Evolutionary conservation across 2,797 vertebrate species (phyloP), one percentile per base, ranked within the genome.

Genomic region (Mionectes olivaceus): DNA sequence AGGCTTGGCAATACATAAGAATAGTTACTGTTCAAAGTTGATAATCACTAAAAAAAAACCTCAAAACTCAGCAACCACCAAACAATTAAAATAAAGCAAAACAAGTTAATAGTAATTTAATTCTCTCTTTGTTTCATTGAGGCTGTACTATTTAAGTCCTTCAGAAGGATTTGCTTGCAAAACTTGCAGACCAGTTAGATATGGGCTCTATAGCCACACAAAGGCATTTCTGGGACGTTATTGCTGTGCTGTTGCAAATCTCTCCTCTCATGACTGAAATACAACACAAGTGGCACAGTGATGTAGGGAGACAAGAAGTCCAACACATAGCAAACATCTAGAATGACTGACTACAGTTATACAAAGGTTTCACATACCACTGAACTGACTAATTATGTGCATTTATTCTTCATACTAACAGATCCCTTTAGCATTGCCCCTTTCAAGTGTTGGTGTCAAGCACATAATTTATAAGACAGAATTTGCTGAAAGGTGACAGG

Each of bases 311-410:
- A 24, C 7, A 25, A 86, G 61, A 68, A n/a, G 64, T 63, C 50
- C 75, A n/a, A 9, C 1, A 11, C 55, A 23, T 33, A 80, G 71
- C 46, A 78, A 56, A 35, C 39, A 57, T 22, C 85, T 70, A 37
- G 89, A 88, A 79, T 67, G 50, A 91, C 84, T 91, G 78, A 83
- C 52, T 94, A 80, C 21, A 5, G 35, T n/a, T 63, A 63, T 17
- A 69, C 50, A 78, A 53, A 68, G 84, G 41, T 93, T 91, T 91
- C 88, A 84, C 63, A 27, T 70, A 79, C 85, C 83, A 79, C 68
- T 90, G 86, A 96, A 91, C 73, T 86, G 65, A 33, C 83, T 94
- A 91, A 96, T 91, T 94, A 91, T 8, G 19, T 87, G 41, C 73
- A 79, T 93, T 94, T 95, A 84, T 83, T 92, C 83, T 60, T 65